These are phyloP conservation scores for Opisthograptis luteolata DNA, from an alignment of 2,888 invertebrate species.

Conservation along the genomic window DNA sequence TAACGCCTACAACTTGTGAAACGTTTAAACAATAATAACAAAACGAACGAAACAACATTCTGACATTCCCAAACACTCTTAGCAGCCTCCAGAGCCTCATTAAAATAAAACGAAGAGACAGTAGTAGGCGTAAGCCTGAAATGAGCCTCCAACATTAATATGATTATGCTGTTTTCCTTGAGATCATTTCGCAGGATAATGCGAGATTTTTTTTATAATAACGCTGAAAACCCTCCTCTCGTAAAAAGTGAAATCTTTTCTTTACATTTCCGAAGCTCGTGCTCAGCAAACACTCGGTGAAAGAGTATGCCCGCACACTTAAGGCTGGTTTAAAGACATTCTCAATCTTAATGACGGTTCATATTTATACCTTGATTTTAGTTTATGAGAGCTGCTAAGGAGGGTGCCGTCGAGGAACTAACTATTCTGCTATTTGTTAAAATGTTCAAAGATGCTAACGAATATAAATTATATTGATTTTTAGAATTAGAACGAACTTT, in stretches of 20 bases:
- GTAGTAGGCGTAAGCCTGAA: conserved; percentile 27
- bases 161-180: conserved; percentile 29
- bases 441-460: too few relatives aligned
- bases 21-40: conserved; percentile 21
- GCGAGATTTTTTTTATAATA: conserved; percentile 26
- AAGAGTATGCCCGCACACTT: too few relatives aligned
- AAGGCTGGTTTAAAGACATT: too few relatives aligned
- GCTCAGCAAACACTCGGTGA: conserved; percentile 18
- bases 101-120: conserved; percentile 32
- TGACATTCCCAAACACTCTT: conserved; percentile 24
- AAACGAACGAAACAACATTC: conserved; percentile 27
- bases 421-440: too few relatives aligned
- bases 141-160: conserved; percentile 28
- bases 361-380: too few relatives aligned
- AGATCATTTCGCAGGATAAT: conserved; percentile 27
- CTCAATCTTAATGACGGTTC: too few relatives aligned
- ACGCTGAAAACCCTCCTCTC: conserved; percentile 19
- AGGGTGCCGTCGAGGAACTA: too few relatives aligned
- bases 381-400: too few relatives aligned
- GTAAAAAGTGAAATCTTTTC: conserved; percentile 8
- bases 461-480: too few relatives aligned
- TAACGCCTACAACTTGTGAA: conserved; percentile 3
- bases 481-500: too few relatives aligned
- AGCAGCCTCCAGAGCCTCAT: conserved; percentile 25
- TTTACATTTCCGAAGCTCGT: conserved; percentile 9